Evolutionary conservation across 2,113 vertebrate species (phyloP), one percentile per base, ranked within the genome.

Genomic region (Phoxinus phoxinus): DNA sequence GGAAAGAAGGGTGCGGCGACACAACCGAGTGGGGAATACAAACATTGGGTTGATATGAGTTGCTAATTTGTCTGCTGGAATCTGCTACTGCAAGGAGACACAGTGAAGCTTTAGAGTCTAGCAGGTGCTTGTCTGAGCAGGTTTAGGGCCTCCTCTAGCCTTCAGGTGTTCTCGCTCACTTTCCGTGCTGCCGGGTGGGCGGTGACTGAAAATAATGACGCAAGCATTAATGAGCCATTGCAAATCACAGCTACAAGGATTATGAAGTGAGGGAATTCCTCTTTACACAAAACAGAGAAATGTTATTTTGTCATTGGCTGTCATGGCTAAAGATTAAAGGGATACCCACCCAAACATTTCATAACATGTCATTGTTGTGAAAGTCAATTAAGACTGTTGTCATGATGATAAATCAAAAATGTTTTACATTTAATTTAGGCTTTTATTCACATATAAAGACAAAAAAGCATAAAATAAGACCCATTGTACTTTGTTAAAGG

Each of bases 51-150:
- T 87, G 92, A 92, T 89, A 92, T 3, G 76, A 41, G 25, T 83
- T 81, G 73, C 61, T 86, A 69, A 83, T 58, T 46, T 77, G 77
- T 71, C 61, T 83, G 30, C 67, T 93, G 92, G 92, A 93, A 92
- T 93, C 92, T 86, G 92, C 93, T 93, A 90, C 93, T 89, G 88
- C 79, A 85, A 86, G 59, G 81, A 90, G 90, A 88, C 82, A 88
- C 86, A 89, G 90, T 61, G 71, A 77, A 92, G 84, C 89, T 85
- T 90, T 88, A 82, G 92, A 91, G 91, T 91, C 93, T 91, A 92
- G 92, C 93, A 94, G 92, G 93, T 93, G 93, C 92, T 71, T 92
- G 94, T 91, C 91, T 85, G 32, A 90, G 90, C 94, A 94, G 85
- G 94, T 91, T 88, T 81, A 91, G 83, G 93, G 92, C 94, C 93